Conservation (phyloP, 2,888 invertebrate species). For the Cryptus armator region DNA sequence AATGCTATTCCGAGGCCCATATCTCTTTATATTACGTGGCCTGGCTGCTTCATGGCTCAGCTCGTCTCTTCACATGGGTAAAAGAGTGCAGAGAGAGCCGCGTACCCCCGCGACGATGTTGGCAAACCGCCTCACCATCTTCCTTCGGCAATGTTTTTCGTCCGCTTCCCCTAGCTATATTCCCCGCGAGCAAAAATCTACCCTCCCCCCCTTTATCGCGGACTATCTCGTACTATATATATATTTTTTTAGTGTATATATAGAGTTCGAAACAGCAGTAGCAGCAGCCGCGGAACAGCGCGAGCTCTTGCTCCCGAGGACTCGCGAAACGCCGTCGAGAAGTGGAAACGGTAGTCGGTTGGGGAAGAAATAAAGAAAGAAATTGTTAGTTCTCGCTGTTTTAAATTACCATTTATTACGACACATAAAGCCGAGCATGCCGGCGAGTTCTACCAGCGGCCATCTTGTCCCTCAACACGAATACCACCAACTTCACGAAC, state of each 20-base stretch:
- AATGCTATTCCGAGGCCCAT: constrained; percentile 84
- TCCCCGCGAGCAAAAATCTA: constrained; percentile 59
- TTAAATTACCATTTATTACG: constrained; percentile 85
- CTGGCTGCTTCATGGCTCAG: constrained; percentile 76
- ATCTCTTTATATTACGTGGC: constrained; percentile 85
- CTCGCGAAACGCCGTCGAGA: constrained; percentile 56
- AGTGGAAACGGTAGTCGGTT: constrained; percentile 57
- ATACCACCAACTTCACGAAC: constrained; percentile 25
- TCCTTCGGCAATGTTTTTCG: constrained; percentile 58
- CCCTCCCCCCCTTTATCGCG: constrained; percentile 51
- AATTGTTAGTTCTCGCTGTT: constrained; percentile 85
- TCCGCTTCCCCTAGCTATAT: constrained; percentile 46
- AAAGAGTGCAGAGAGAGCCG: constrained; percentile 46
- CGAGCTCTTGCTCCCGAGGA: constrained; percentile 52
- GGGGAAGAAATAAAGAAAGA: constrained; percentile 84
- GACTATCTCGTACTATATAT: constrained; percentile 12
- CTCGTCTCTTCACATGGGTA: constrained; percentile 45
- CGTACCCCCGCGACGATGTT: constrained; percentile 57
- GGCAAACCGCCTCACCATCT: constrained; percentile 63
- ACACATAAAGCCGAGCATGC: constrained; percentile 83
- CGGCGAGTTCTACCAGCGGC: constrained; percentile 79
- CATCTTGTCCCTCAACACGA: constrained; percentile 81
- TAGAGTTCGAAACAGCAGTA: constrained; percentile 55
- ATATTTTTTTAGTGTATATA: not conserved
- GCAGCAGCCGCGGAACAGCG: constrained; percentile 37